Percentiles rank a stretch among this genome's conserved stretches.
Conservation (phyloP, 2,888 invertebrate genomes). For the Drepanosiphum platanoidis region DNA sequence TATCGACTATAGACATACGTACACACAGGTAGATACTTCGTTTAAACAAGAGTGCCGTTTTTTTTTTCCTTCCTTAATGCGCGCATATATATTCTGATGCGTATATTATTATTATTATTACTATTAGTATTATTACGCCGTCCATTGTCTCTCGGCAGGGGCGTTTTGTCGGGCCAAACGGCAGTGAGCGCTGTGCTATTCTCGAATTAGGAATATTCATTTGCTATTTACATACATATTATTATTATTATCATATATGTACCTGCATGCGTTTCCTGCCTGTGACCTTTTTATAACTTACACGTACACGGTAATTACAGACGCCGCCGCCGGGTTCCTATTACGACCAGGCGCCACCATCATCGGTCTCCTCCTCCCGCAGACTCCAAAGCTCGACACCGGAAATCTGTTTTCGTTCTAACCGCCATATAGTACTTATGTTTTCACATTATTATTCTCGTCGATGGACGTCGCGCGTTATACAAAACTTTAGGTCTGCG, state of each 20-base stretch:
- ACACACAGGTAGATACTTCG: not conserved
- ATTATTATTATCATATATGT: not conserved
- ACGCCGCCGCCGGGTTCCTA: not conserved
- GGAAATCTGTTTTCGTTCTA: slow-evolving; percentile 11
- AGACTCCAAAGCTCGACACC: slow-evolving; percentile 8
- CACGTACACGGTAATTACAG: slow-evolving; percentile 40
- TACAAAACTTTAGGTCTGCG: too few relatives aligned
- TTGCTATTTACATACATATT: slow-evolving; percentile 19
- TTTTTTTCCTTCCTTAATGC: not conserved
- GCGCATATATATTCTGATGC: not conserved
- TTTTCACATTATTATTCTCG: too few relatives aligned
- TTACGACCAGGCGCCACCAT: slow-evolving; percentile 36
- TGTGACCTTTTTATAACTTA: slow-evolving; percentile 41
- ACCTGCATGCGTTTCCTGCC: slow-evolving; percentile 27
- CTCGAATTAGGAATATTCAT: slow-evolving; percentile 19
- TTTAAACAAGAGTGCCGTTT: not conserved
- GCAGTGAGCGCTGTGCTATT: not conserved
- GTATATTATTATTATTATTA: not conserved
- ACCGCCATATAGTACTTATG: not conserved
- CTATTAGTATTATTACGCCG: not conserved
- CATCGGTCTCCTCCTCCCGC: not conserved
- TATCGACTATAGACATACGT: not conserved
- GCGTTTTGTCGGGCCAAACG: slow-evolving; percentile 37
- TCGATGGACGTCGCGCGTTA: too few relatives aligned
- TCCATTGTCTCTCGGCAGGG: slow-evolving; percentile 39